phyloP scores from a whole-genome alignment of 2,113 vertebrate species.

The Nibea albiflora region DNA sequence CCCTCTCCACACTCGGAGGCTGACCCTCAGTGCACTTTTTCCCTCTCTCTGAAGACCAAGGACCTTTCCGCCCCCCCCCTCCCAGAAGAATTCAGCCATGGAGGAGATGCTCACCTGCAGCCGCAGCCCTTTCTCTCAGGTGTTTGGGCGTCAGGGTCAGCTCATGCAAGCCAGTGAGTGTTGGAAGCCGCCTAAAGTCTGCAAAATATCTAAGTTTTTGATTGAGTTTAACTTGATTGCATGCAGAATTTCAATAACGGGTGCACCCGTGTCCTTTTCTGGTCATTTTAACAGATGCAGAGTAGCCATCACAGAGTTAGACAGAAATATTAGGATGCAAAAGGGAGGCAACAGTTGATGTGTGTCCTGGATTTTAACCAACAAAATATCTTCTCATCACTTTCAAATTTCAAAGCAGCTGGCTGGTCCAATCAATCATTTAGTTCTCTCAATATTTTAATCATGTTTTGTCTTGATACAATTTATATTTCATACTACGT shows the following conservation, averaged over 20 bases:
- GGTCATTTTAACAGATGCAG: neutral
- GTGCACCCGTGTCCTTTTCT: neutral
- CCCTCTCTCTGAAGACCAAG: conserved; percentile 28
- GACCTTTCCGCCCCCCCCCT: conserved; percentile 23
- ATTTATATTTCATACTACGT: conserved; percentile 4
- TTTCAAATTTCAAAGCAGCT: neutral
- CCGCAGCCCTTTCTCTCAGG: conserved; percentile 85
- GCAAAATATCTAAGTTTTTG: conserved; percentile 17
- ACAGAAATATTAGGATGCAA: neutral
- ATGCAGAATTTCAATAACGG: conserved; percentile 7
- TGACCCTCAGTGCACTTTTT: conserved; percentile 59
- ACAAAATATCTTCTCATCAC: neutral
- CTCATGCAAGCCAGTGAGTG: conserved; percentile 88
- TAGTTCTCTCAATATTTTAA: conserved; percentile 20
- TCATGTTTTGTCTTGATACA: neutral
- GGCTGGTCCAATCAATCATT: conserved; percentile 13
- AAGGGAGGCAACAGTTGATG: conserved; percentile 28
- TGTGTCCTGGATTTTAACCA: conserved; percentile 3
- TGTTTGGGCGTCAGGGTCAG: conserved; percentile 87
- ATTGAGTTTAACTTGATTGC: conserved; percentile 20
- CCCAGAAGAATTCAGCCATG: conserved; percentile 68
- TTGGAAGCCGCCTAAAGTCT: conserved; percentile 2
- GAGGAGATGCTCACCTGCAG: conserved; percentile 85
- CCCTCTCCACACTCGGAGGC: conserved; percentile 25
- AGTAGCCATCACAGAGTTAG: neutral